Evolutionary conservation across 2,888 invertebrate species (phyloP), one percentile per base, ranked within the genome.

Genomic region (Acronicta alni): DNA sequence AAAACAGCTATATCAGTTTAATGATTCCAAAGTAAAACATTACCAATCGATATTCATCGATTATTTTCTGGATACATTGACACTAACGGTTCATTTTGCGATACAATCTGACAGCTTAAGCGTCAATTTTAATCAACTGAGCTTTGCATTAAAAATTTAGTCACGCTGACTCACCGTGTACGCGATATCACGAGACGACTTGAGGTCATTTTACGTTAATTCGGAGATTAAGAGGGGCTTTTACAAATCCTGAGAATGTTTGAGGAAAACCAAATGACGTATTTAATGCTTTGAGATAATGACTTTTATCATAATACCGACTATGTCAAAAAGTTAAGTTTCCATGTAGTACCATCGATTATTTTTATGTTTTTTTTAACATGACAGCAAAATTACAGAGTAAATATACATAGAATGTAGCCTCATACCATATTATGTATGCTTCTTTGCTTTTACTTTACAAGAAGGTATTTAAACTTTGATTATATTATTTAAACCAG

Each of bases 181-280:
- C 16, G 18, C 14, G 16, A 37, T 45, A 39, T 42, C 23, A 7
- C n/a, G 20, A 54, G 35, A 43, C 39, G 32, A 17, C 16, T 53
- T 41, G 23, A 48, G 44, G 66, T 71, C 52, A 48, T 43, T 23
- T 56, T 9, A 58, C 51, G 66, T 71, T 59, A 47, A 55, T 16
- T 55, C 48, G 16, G 16, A 55, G 42, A 58, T 65, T 43, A 52
- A 45, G 38, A 41, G n/a, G 65, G 63, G 60, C 47, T 17, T 66
- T 77, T 69, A 58, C 15, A 42, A 63, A 57, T 54, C 42, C 39
- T 6, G 8, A 35, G 35, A n/a, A 0, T 7, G 16, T 49, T 52
- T 15, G 39, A 39, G 65, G 15, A 68, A 76, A 67, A 56, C 46
- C 44, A 32, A 20, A 62, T 44, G 57, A 35, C 44, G 6, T 16